Percentiles rank a stretch among this genome's conserved stretches.
These are phyloP conservation scores for Scaptodrosophila latifasciaeformis DNA, from an alignment of 2,888 invertebrate species.

Conservation along the genomic window DNA sequence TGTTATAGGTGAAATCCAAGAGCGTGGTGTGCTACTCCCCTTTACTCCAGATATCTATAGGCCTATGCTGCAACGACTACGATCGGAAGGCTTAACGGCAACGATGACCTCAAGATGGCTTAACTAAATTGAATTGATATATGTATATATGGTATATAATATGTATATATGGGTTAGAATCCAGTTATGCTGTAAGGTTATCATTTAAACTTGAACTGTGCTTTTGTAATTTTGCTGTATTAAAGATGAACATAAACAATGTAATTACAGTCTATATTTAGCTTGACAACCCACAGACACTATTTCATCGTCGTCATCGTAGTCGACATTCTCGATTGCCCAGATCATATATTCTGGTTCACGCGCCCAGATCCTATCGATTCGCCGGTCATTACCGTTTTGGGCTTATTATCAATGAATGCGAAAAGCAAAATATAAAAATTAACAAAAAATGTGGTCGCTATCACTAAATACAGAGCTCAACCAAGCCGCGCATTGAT, in stretches of 20 bases:
- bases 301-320: no score
- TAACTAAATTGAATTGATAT: conserved; percentile 38
- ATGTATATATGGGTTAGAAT: no score
- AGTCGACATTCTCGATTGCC: no score
- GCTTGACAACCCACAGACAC: no score
- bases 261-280: neutral
- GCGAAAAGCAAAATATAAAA: no score
- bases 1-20: conserved; percentile 90
- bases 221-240: neutral
- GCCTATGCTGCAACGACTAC: conserved; percentile 90
- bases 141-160: neutral
- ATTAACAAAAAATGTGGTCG: no score
- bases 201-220: conserved; percentile 50
- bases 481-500: no score
- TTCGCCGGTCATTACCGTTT: no score
- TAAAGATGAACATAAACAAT: neutral
- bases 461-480: no score
- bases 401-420: no score
- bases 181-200: conserved; percentile 41
- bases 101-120: conserved; percentile 80
- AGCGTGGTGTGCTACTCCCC: conserved; percentile 93
- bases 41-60: conserved; percentile 94
- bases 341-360: no score
- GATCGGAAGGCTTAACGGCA: conserved; percentile 87
- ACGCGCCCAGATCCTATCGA: no score